Evolutionary conservation across 2,113 vertebrate species (phyloP).

Genomic region (Benthochromis sp.): DNA sequence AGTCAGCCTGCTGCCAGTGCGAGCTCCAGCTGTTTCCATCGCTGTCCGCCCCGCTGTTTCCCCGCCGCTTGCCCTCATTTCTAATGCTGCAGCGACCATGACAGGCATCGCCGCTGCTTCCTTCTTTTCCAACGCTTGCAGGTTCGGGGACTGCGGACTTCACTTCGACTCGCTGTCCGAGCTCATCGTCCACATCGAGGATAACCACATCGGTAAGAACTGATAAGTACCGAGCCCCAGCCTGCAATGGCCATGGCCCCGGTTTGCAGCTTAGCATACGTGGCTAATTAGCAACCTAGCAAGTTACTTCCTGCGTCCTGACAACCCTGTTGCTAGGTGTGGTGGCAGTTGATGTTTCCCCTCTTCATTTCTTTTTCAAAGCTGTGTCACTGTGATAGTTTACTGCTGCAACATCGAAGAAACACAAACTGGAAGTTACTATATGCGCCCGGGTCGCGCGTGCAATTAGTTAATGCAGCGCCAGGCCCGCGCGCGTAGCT

Average conservation of each 20-base stretch:
- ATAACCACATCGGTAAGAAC: constrained; percentile 88
- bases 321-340: constrained; percentile 82
- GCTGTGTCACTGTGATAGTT: not conserved
- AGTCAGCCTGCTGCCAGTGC: not conserved
- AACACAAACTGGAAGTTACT: not conserved
- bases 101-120: constrained; percentile 94
- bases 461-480: not conserved
- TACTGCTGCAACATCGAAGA: not conserved
- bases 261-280: constrained; percentile 28
- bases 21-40: constrained; percentile 65
- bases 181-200: constrained; percentile 94
- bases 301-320: constrained; percentile 74
- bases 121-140: constrained; percentile 94
- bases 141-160: constrained; percentile 88
- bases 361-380: not conserved
- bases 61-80: constrained; percentile 49
- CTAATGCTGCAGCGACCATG: constrained; percentile 84
- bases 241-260: constrained; percentile 47
- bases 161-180: constrained; percentile 87
- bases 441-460: not conserved
- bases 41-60: constrained; percentile 47
- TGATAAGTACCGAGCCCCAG: not conserved
- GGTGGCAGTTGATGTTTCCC: constrained; percentile 38
- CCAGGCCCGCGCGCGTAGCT: constrained; percentile 6
- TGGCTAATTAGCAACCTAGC: constrained; percentile 52